phyloP scores from a whole-genome alignment of 2,113 vertebrate species.

The Capricornis sumatraensis region DNA sequence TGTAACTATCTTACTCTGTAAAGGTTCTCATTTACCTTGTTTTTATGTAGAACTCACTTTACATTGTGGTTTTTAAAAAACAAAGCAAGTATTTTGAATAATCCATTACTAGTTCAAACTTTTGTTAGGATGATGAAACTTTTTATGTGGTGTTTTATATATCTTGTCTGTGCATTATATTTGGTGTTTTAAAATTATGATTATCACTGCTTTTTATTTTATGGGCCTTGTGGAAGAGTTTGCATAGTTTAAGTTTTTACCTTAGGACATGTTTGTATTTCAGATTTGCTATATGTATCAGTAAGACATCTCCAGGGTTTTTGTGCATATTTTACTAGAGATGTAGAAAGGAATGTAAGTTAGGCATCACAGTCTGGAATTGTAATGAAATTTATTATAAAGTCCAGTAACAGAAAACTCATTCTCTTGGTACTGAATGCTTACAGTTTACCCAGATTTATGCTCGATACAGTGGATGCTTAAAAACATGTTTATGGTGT shows the following conservation, averaged over 20 bases:
- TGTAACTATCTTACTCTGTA: not conserved
- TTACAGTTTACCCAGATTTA: not conserved
- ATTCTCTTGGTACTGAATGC: not conserved
- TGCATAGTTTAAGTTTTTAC: conserved; percentile 24
- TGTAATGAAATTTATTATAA: conserved; percentile 11
- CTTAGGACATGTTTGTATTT: not conserved
- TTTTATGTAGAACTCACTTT: not conserved
- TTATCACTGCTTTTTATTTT: not conserved
- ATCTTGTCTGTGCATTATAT: not conserved
- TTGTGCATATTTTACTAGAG: conserved; percentile 23
- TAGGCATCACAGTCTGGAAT: not conserved
- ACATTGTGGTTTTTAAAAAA: not conserved
- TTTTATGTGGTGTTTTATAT: not conserved
- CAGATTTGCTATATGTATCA: not conserved
- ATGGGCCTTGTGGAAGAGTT: not conserved
- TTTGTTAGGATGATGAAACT: not conserved
- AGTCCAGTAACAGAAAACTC: not conserved
- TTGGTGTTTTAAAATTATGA: conserved; percentile 21
- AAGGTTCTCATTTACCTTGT: not conserved
- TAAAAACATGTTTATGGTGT: not conserved
- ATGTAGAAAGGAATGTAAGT: not conserved
- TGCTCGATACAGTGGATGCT: not conserved
- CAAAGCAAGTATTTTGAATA: not conserved
- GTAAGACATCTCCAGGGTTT: not conserved
- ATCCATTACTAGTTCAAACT: not conserved